A percentile compares a stretch with the other conserved stretches of the same genome.
These are phyloP conservation scores for Ammospiza caudacuta DNA, from an alignment of 2,113 vertebrate genomes.

Conservation along the genomic window DNA sequence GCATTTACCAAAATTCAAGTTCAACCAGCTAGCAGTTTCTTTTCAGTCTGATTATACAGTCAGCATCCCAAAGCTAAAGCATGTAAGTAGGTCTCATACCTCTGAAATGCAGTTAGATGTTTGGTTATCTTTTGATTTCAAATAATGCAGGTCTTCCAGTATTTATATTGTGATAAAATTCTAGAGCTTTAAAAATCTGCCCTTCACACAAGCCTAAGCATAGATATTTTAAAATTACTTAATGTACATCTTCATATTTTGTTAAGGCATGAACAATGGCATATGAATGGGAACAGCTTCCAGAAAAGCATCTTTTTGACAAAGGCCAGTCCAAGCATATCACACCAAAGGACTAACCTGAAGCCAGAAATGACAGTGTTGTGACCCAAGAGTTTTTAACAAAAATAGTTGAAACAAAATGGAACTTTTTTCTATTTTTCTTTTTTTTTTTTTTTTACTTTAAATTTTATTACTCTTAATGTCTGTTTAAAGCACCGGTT, in stretches of 20 bases:
- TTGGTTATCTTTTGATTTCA: constrained; percentile 18
- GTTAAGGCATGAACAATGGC: constrained; percentile 82
- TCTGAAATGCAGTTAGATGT: constrained; percentile 2
- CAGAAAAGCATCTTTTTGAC: constrained; percentile 66
- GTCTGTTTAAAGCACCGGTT: constrained; percentile 75
- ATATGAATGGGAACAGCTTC: constrained; percentile 71
- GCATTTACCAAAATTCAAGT: constrained; percentile 21
- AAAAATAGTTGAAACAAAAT: constrained; percentile 47
- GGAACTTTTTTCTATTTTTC: not conserved
- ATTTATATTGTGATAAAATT: constrained; percentile 73
- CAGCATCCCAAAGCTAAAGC: constrained; percentile 54
- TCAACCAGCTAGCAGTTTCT: constrained; percentile 1
- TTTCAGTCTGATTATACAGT: constrained; percentile 3
- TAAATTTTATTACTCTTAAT: constrained; percentile 53
- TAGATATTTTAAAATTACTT: constrained; percentile 74
- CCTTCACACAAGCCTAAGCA: constrained; percentile 70
- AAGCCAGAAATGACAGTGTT: constrained; percentile 54
- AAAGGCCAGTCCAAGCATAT: constrained; percentile 67
- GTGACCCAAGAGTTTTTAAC: constrained; percentile 44
- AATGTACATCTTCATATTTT: constrained; percentile 78
- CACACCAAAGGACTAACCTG: constrained; percentile 65
- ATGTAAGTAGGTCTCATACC: constrained; percentile 17
- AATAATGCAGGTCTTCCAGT: constrained; percentile 26
- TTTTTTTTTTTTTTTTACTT: not conserved
- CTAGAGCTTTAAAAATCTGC: constrained; percentile 75